Evolutionary conservation across 2,113 vertebrate species (phyloP).

Genomic region (Varanus salvator): DNA sequence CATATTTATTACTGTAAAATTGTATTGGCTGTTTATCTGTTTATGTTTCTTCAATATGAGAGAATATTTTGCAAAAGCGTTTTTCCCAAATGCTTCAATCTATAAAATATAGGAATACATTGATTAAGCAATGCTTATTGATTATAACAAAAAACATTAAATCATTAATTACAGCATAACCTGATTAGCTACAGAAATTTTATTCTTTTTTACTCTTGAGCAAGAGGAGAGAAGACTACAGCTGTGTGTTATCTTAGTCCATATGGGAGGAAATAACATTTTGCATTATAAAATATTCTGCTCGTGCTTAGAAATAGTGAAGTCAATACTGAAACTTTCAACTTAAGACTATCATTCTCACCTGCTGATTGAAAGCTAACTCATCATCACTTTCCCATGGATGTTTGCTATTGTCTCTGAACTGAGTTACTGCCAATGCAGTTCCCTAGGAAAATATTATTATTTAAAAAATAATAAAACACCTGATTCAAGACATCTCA

Average conservation of each 20-base stretch:
- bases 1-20: too few species aligned
- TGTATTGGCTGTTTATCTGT: neutral
- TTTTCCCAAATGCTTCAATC: neutral
- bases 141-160: neutral
- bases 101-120: neutral
- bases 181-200: neutral
- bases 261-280: neutral
- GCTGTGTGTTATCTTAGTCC: neutral
- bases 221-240: neutral
- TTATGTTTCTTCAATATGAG: neutral
- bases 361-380: conserved; percentile 10
- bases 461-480: neutral
- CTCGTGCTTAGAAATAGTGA: neutral
- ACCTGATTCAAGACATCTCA: neutral
- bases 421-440: neutral
- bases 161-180: neutral
- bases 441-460: conserved; percentile 6
- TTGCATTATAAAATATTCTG: neutral
- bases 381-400: conserved; percentile 1
- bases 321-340: conserved; percentile 2
- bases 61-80: neutral
- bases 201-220: neutral
- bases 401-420: conserved; percentile 5
- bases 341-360: neutral
- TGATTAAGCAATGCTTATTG: neutral